Evolutionary conservation across 2,797 vertebrate species (phyloP).

Genomic region (Phaenicophaeus curvirostris): DNA sequence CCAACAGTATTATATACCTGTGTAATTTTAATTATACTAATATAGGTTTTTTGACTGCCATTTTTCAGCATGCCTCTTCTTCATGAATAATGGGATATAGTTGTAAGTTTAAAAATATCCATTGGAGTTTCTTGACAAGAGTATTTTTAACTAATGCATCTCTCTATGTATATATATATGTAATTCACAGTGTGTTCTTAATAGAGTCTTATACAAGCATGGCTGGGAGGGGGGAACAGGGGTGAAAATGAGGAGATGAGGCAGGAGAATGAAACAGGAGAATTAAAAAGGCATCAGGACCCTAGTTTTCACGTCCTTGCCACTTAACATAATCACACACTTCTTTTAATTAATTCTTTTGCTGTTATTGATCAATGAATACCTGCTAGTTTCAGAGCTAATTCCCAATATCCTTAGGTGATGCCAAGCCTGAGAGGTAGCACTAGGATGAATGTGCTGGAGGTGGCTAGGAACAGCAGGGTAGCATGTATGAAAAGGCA

Average conservation of each 20-base stretch:
- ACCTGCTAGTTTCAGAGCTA: neutral
- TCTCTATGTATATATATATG: too few relatives aligned
- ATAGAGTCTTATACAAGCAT: neutral
- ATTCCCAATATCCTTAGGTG: neutral
- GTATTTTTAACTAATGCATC: neutral
- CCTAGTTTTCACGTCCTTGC: neutral
- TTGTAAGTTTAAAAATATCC: neutral
- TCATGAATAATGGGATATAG: neutral
- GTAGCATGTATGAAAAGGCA: accelerated
- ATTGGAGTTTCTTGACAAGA: neutral
- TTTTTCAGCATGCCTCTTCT: neutral
- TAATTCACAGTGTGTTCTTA: neutral
- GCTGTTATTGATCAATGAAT: neutral
- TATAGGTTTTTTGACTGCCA: neutral
- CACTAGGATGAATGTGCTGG: neutral
- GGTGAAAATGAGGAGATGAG: neutral
- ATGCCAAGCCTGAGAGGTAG: neutral
- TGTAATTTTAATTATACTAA: neutral
- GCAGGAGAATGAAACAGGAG: neutral
- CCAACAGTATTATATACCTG: neutral
- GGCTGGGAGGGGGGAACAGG: accelerated
- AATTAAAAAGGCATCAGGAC: neutral
- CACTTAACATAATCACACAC: neutral
- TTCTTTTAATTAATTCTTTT: neutral
- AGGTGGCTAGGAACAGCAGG: neutral